Conservation (phyloP, 2,888 invertebrate species). For the Sarcophaga subvicina region DNA sequence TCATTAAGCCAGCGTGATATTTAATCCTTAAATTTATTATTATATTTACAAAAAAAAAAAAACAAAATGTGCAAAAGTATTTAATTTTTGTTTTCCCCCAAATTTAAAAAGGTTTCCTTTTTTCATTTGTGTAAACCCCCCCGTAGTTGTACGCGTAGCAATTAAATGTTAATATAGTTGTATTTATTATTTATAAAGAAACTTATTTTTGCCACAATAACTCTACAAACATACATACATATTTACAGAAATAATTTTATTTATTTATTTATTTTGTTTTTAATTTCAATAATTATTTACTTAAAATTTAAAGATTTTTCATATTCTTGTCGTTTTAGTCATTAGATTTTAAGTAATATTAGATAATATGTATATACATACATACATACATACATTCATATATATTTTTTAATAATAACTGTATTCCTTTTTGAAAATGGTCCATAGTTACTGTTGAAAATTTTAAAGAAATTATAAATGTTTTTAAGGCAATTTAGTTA, state of each 20-base stretch:
- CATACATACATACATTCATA: neutral
- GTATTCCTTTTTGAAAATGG: slow-evolving; percentile 48
- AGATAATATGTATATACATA: neutral
- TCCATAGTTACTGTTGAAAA: slow-evolving; percentile 60
- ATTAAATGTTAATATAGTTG: slow-evolving; percentile 8
- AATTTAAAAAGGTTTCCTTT: neutral
- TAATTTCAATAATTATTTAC: no score
- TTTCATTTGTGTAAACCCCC: no score
- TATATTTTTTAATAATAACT: slow-evolving; percentile 42
- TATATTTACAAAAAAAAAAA: neutral
- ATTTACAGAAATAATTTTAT: neutral
- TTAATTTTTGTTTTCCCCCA: neutral
- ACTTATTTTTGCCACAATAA: neutral
- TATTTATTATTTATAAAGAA: neutral
- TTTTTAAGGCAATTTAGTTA: neutral
- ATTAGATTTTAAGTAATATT: slow-evolving; percentile 57
- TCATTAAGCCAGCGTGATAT: slow-evolving; percentile 62
- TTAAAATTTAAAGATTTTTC: slow-evolving; percentile 4
- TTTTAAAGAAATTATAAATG: slow-evolving; percentile 4
- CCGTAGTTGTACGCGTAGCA: neutral
- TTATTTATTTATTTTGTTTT: slow-evolving; percentile 4
- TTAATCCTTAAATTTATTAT: slow-evolving; percentile 10
- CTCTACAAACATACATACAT: neutral
- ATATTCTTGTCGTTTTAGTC: slow-evolving; percentile 61
- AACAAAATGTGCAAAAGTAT: neutral